phyloP scores from a whole-genome alignment of 2,888 invertebrate species.

The Microctonus hyperodae region DNA sequence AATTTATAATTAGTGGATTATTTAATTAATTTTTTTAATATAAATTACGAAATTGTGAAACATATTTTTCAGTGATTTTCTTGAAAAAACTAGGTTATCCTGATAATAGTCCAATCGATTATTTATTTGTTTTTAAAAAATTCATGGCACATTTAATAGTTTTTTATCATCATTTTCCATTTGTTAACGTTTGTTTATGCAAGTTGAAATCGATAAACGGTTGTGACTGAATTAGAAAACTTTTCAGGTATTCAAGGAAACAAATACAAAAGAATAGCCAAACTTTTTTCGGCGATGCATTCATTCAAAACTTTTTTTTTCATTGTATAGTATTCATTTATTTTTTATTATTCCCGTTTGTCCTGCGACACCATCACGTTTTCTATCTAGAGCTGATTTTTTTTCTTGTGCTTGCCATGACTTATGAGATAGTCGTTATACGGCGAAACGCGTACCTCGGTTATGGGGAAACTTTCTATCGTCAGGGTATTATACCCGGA shows the following conservation, averaged over 20 bases:
- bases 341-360: background rate
- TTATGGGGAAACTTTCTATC: conserved; percentile 28
- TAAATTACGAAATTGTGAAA: too few species aligned
- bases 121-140: background rate
- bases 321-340: background rate
- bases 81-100: background rate
- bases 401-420: background rate
- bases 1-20: too few species aligned
- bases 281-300: conserved; percentile 4
- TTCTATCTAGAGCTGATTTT: background rate
- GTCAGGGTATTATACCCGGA: conserved; percentile 10
- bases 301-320: conserved; percentile 1
- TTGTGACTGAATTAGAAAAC: conserved; percentile 15
- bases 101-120: background rate
- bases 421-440: conserved; percentile 14
- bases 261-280: background rate
- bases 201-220: conserved; percentile 8
- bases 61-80: background rate
- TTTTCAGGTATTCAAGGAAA: conserved; percentile 12
- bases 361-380: conserved; percentile 8
- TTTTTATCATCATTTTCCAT: background rate
- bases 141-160: too few species aligned
- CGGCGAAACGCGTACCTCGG: conserved; percentile 12
- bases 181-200: too few species aligned
- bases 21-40: too few species aligned